Conservation (phyloP, 2,797 vertebrate species). For the Perodicticus potto region DNA sequence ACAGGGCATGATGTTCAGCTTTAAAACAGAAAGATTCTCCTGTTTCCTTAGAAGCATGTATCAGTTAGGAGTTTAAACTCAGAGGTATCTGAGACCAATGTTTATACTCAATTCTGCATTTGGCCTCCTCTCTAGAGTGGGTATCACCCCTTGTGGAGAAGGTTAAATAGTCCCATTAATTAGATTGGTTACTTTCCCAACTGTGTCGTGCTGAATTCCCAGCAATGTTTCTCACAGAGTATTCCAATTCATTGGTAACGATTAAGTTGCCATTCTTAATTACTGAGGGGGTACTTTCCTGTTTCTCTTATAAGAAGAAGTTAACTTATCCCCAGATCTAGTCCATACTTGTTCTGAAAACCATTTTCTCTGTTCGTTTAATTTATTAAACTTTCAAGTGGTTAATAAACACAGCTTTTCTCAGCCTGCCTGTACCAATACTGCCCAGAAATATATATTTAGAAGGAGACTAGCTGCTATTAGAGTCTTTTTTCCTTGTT, state of each 20-base stretch:
- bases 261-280: constrained; percentile 70
- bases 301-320: constrained; percentile 54
- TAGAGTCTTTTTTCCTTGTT: not conserved
- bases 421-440: not conserved
- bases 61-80: not conserved
- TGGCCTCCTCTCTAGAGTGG: not conserved
- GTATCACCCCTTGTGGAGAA: not conserved
- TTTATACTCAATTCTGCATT: not conserved
- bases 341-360: constrained; percentile 60
- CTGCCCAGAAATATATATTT: constrained; percentile 11
- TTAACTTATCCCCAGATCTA: constrained; percentile 48
- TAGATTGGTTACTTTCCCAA: not conserved
- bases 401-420: constrained; percentile 58
- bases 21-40: not conserved
- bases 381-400: constrained; percentile 65
- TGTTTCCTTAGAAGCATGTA: not conserved
- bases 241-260: constrained; percentile 57
- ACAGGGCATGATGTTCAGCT: too few species aligned
- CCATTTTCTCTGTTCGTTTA: constrained; percentile 68
- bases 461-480: not conserved
- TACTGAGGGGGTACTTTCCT: constrained; percentile 1
- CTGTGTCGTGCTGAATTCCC: constrained; percentile 21
- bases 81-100: not conserved
- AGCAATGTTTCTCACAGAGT: not conserved
- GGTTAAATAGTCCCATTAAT: constrained; percentile 44